A percentile compares a stretch with the other conserved stretches of the same genome.
phyloP scores from a whole-genome alignment of 2,797 vertebrate species.

The Morus bassanus region DNA sequence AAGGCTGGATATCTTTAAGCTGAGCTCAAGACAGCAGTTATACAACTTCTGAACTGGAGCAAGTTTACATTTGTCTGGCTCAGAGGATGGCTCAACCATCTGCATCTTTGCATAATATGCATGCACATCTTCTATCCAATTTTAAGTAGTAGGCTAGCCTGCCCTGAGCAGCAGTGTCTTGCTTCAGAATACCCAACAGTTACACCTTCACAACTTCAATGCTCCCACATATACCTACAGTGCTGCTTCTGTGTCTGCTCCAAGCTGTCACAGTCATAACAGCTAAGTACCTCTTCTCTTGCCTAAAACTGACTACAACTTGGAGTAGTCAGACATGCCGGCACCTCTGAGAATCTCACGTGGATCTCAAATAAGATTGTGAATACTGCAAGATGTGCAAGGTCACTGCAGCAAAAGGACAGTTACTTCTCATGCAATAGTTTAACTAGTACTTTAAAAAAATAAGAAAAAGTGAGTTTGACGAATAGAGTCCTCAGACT shows the following conservation, averaged over 20 bases:
- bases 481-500: background rate
- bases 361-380: background rate
- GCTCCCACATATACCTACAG: background rate
- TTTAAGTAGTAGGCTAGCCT: background rate
- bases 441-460: background rate
- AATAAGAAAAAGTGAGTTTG: background rate
- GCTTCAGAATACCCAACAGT: background rate
- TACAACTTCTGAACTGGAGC: background rate
- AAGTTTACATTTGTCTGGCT: background rate
- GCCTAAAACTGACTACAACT: background rate
- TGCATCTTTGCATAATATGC: background rate
- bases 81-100: background rate
- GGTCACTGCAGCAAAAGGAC: background rate
- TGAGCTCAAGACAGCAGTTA: background rate
- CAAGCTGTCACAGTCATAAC: rapidly evolving
- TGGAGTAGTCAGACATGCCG: background rate
- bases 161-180: background rate
- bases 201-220: background rate
- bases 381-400: background rate
- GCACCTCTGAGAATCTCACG: background rate
- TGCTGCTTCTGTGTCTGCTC: background rate
- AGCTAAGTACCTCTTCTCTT: background rate
- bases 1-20: background rate
- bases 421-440: background rate
- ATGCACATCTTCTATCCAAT: background rate